Conservation (phyloP, 2,888 invertebrate species). For the Acleris sparsana region DNA sequence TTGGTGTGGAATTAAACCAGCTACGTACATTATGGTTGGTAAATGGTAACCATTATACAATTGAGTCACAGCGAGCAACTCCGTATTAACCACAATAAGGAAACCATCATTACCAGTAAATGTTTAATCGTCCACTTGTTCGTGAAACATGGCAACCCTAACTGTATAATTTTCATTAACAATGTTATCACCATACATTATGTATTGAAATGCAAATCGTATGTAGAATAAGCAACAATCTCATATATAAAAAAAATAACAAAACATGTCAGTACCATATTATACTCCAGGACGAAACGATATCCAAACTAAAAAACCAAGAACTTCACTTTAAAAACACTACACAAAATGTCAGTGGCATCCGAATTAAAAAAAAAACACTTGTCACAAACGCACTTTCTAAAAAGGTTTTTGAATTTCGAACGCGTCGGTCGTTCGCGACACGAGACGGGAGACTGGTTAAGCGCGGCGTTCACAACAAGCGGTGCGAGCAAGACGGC, state of each 20-base stretch:
- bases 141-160: neutral
- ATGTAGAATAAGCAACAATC: conserved; percentile 28
- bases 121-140: conserved; percentile 4
- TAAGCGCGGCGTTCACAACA: conserved; percentile 55
- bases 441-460: conserved; percentile 63
- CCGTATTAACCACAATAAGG: conserved; percentile 18
- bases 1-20: conserved; percentile 6
- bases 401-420: conserved; percentile 46
- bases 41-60: neutral
- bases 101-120: conserved; percentile 22
- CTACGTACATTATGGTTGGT: neutral
- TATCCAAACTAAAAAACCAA: conserved; percentile 57
- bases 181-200: conserved; percentile 12
- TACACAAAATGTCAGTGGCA: conserved; percentile 50
- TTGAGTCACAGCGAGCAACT: conserved; percentile 27
- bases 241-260: conserved; percentile 40
- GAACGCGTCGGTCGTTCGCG: conserved; percentile 52
- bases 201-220: conserved; percentile 21
- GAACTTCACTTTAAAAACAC: conserved; percentile 54
- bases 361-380: conserved; percentile 49
- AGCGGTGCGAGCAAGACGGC: conserved; percentile 66
- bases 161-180: conserved; percentile 8
- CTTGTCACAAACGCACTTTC: conserved; percentile 52
- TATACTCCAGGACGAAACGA: conserved; percentile 55
- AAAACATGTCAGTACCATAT: conserved; percentile 50